Conservation (phyloP, 2,888 invertebrate species). For the Synergus itoensis region DNA sequence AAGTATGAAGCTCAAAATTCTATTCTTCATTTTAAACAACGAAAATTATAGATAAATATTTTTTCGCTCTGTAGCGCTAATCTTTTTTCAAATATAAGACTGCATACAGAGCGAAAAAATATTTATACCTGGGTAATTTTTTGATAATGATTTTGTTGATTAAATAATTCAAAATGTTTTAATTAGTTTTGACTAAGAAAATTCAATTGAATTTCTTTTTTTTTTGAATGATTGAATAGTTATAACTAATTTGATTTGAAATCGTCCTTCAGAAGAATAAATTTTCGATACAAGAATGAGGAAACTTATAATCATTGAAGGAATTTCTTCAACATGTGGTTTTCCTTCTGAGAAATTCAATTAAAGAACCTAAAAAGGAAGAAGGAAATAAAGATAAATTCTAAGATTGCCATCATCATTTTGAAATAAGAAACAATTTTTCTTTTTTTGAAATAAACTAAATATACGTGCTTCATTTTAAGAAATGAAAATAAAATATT, state of each 20-base stretch:
- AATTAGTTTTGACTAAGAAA: background rate
- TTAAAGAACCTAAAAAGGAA: slow-evolving; percentile 6
- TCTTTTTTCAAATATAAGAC: too few species aligned
- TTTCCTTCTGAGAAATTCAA: slow-evolving; percentile 18
- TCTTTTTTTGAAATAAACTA: background rate
- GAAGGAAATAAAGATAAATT: background rate
- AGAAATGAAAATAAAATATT: background rate
- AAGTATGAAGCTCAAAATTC: too few species aligned
- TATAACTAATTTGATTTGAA: background rate
- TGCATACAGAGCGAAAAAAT: too few species aligned
- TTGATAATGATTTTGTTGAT: too few species aligned
- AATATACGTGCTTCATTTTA: background rate
- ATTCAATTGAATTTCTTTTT: too few species aligned
- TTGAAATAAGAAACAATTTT: background rate
- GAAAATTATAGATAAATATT: too few species aligned
- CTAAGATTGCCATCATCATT: background rate
- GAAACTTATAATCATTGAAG: slow-evolving; percentile 9
- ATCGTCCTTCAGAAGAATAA: background rate
- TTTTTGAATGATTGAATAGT: too few species aligned
- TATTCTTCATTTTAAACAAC: too few species aligned
- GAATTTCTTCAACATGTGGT: background rate
- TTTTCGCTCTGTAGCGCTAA: too few species aligned
- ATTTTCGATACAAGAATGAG: background rate
- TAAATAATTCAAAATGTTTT: background rate
- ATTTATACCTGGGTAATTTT: too few species aligned